A percentile compares a stretch with the other conserved stretches of the same genome.
Conservation (phyloP, 2,888 invertebrate species). For the Dynastes hyllus region DNA sequence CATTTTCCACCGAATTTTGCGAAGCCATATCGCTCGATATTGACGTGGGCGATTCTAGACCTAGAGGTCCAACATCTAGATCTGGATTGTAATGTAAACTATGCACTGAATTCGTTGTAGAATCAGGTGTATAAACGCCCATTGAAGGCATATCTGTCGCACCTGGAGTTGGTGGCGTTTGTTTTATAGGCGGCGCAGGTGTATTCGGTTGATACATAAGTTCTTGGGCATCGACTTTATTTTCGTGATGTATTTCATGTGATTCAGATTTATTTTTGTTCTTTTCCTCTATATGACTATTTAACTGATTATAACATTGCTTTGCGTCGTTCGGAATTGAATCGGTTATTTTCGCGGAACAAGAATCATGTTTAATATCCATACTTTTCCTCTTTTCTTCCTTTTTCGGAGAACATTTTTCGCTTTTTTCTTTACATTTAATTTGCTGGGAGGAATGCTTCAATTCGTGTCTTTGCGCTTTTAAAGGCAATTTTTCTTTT, state of each 20-base stretch:
- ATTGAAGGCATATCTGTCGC: conserved; percentile 82
- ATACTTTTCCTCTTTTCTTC: conserved; percentile 54
- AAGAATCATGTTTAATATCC: conserved; percentile 44
- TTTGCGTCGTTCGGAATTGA: conserved; percentile 25
- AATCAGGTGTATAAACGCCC: conserved; percentile 91
- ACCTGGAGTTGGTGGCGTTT: conserved; percentile 71
- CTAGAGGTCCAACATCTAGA: conserved; percentile 87
- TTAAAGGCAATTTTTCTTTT: conserved; percentile 64
- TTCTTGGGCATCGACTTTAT: conserved; percentile 66
- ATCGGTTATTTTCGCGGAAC: conserved; percentile 22
- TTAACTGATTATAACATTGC: conserved; percentile 33
- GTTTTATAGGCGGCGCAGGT: conserved; percentile 66
- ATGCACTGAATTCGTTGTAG: conserved; percentile 87
- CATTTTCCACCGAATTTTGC: conserved; percentile 79
- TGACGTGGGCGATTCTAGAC: conserved; percentile 91
- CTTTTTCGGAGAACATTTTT: conserved; percentile 61
- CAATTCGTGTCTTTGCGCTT: conserved; percentile 66
- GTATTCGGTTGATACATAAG: conserved; percentile 61
- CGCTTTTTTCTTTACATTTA: conserved; percentile 58
- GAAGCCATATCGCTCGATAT: conserved; percentile 90
- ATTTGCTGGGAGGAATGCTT: conserved; percentile 59
- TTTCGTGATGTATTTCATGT: conserved; percentile 62
- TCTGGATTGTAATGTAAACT: conserved; percentile 86
- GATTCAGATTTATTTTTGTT: conserved; percentile 36
- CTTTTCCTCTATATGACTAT: conserved; percentile 49